A percentile compares a stretch with the other conserved stretches of the same genome.
Conservation (phyloP, 1,140 invertebrate genomes). For the Orchestia grillus region DNA sequence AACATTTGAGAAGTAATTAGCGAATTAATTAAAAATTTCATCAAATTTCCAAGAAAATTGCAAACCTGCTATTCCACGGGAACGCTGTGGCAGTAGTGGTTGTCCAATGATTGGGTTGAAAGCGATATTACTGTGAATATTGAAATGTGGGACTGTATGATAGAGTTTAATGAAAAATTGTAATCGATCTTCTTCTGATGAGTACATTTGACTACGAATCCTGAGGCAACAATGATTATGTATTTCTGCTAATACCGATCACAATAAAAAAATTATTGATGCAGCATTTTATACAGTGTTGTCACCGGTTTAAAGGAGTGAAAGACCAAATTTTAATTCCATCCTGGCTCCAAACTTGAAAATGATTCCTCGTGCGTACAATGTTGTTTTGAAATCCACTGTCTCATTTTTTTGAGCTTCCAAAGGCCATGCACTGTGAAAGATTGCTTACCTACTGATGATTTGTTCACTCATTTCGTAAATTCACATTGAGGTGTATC, state of each 20-base stretch:
- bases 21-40: too few species aligned
- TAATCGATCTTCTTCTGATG: not conserved
- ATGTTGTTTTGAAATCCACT: not conserved
- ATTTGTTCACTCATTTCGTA: not conserved
- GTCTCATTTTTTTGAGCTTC: not conserved
- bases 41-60: too few species aligned
- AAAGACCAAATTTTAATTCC: not conserved
- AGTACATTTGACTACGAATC: not conserved
- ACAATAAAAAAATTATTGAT: not conserved
- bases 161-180: not conserved
- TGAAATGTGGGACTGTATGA: too few species aligned
- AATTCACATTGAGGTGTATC: not conserved
- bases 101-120: not conserved
- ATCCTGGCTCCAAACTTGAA: not conserved
- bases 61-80: too few species aligned
- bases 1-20: too few species aligned
- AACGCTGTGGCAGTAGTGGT: too few species aligned
- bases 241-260: not conserved
- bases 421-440: not conserved
- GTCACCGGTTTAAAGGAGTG: not conserved
- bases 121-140: not conserved
- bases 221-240: not conserved
- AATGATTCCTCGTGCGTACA: not conserved
- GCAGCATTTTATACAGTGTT: not conserved
- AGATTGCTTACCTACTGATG: not conserved